Evolutionary conservation across 2,113 vertebrate genomes (phyloP).

Genomic region (Hemichromis elongatus): DNA sequence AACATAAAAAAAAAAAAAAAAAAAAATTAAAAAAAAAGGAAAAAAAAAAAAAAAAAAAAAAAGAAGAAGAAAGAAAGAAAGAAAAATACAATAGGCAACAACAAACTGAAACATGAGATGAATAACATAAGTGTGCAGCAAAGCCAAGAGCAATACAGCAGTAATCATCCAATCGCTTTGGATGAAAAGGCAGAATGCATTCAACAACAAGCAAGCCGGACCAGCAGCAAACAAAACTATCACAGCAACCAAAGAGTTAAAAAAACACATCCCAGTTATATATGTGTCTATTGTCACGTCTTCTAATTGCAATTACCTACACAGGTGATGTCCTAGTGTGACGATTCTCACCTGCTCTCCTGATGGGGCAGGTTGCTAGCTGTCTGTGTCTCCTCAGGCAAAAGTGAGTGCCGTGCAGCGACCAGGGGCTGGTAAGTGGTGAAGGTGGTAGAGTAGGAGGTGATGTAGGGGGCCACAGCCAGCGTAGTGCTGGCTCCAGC

Average conservation of each 20-base stretch:
- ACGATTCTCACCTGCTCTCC: conserved; percentile 87
- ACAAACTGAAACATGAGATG: conserved; percentile 52
- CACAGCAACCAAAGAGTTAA: neutral
- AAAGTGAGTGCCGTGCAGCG: conserved; percentile 82
- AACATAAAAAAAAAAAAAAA: too few relatives aligned
- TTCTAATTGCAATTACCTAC: neutral
- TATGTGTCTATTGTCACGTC: neutral
- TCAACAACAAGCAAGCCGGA: conserved; percentile 14
- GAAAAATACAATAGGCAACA: neutral
- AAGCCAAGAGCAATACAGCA: conserved; percentile 39
- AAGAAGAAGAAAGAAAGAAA: neutral
- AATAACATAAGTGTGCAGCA: conserved; percentile 44
- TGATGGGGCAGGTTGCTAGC: conserved; percentile 80
- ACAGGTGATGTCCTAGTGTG: conserved; percentile 36
- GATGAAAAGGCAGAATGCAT: conserved; percentile 33
- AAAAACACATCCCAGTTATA: neutral
- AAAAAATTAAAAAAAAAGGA: too few relatives aligned
- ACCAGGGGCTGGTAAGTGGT: conserved; percentile 67
- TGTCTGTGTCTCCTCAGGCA: conserved; percentile 89
- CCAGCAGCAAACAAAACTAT: conserved; percentile 6
- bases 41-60: conserved; percentile 20
- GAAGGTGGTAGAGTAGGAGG: conserved; percentile 65
- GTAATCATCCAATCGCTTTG: conserved; percentile 44
- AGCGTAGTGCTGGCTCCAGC: conserved; percentile 55
- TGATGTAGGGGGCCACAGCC: conserved; percentile 65